Evolutionary conservation across 1,140 invertebrate genomes (phyloP), one percentile per base, ranked within the genome.

Genomic region (Apis laboriosa): DNA sequence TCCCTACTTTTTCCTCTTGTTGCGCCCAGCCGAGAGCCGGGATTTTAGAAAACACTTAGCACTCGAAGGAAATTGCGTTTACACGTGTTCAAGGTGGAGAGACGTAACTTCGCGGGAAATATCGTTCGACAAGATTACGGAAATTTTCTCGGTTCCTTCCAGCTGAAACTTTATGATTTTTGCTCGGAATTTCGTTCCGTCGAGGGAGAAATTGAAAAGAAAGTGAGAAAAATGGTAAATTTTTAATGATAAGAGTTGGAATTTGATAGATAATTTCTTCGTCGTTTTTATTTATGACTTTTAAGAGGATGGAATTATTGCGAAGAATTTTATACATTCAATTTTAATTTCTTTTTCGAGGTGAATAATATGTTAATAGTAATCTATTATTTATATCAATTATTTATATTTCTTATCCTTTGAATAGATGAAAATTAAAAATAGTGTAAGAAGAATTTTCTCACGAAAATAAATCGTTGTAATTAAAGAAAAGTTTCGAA

Each of bases 51-150:
- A 58, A 43, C n/a, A 28, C 21, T 64, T 70, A 28, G 43, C 66
- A 60, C 13, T 12, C 5, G 49, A 21, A 64, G 53, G 12, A 78
- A 70, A 78, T 78, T 71, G 77, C 34, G 43, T 71, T 71, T 58
- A 71, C 55, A 58, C 66, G 66, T 28, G 77, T 56, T 71, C 55
- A 1, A 68, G 13, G 43, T 34, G n/a, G 1, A 24, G 55, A 60
- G 66, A 17, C 58, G 19, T 19, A 56, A 63, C 51, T 73, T 55
- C 19, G 7, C 21, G 15, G 51, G 13, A 64, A 63, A 72, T 73
- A 63, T 80, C 21, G 49, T n/a, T 17, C 24, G 51, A 21, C 9
- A 28, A 73, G 60, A 72, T 80, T 80, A 73, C 17, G 24, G 21
- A 5, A 63, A 63, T 7, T 66, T 66, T 55, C 24, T 43, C 4